A percentile compares a stretch with the other conserved stretches of the same genome.
These are phyloP conservation scores for Eonycteris spelaea DNA, from an alignment of 2,113 vertebrate species.

Conservation along the genomic window DNA sequence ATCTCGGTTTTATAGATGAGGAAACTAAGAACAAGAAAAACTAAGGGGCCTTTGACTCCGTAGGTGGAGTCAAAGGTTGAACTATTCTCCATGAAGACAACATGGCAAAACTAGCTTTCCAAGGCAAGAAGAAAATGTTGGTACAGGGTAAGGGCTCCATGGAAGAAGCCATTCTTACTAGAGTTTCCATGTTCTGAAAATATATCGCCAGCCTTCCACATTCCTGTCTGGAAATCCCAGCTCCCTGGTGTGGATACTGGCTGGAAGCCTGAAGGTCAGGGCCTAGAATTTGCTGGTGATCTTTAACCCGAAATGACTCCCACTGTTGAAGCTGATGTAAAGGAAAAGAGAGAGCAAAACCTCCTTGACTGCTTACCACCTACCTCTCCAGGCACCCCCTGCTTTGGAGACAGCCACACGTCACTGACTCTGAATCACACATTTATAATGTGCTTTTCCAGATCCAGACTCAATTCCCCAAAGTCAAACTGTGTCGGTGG, in stretches of 20 bases:
- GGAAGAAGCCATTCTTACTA: not conserved
- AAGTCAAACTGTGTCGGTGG: not conserved
- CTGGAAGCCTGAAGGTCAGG: not conserved
- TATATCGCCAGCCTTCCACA: not conserved
- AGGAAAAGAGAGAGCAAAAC: not conserved
- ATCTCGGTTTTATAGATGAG: not conserved
- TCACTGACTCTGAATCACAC: conserved; percentile 59
- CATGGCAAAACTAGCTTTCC: not conserved
- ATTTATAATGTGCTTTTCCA: not conserved
- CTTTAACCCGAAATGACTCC: not conserved
- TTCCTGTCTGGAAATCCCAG: not conserved
- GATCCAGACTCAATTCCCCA: conserved; percentile 44
- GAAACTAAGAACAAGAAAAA: not conserved
- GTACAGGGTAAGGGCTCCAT: not conserved
- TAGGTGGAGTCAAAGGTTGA: not conserved
- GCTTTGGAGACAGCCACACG: not conserved
- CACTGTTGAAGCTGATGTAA: not conserved
- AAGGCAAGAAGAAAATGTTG: not conserved
- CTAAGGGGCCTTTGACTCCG: not conserved
- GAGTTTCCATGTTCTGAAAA: not conserved
- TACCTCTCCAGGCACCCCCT: not conserved
- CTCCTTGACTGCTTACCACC: not conserved
- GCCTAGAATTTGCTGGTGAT: not conserved
- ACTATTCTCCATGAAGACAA: not conserved
- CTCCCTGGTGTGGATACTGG: not conserved